These are phyloP conservation scores for Tenrec ecaudatus DNA, from an alignment of 2,113 vertebrate species.

Conservation along the genomic window DNA sequence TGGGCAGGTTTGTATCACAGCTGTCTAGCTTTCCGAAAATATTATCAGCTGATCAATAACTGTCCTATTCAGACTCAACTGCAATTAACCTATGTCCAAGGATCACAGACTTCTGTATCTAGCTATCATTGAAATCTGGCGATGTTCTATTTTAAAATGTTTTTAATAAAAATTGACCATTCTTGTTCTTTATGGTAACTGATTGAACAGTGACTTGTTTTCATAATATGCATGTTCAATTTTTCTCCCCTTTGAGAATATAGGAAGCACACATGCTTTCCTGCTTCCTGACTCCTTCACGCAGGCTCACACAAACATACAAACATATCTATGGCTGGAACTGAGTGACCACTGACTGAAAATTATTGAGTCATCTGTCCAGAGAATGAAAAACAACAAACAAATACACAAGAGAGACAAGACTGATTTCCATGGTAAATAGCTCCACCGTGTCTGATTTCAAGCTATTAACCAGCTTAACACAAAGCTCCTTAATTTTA, in stretches of 20 bases:
- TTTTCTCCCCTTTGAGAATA: conserved; percentile 28
- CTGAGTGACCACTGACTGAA: not conserved
- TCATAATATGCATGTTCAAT: conserved; percentile 28
- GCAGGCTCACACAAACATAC: not conserved
- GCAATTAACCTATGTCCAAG: conserved; percentile 3
- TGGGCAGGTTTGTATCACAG: not conserved
- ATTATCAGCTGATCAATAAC: not conserved
- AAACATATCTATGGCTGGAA: not conserved
- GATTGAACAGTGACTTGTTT: conserved; percentile 7
- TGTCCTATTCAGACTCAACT: not conserved
- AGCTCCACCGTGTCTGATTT: conserved; percentile 2
- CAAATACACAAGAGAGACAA: no score
- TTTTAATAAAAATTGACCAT: not conserved
- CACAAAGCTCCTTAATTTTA: not conserved
- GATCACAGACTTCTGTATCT: not conserved
- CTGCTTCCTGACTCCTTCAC: not conserved
- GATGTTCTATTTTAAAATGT: not conserved
- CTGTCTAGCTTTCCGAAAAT: not conserved
- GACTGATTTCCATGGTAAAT: not conserved
- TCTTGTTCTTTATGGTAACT: not conserved
- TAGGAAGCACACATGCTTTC: not conserved
- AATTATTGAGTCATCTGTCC: not conserved
- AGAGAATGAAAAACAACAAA: not conserved
- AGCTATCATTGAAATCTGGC: not conserved
- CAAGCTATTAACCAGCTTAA: not conserved